Evolutionary conservation across 1,140 invertebrate species (phyloP).

Genomic region (Pseudobourletiella spinata): DNA sequence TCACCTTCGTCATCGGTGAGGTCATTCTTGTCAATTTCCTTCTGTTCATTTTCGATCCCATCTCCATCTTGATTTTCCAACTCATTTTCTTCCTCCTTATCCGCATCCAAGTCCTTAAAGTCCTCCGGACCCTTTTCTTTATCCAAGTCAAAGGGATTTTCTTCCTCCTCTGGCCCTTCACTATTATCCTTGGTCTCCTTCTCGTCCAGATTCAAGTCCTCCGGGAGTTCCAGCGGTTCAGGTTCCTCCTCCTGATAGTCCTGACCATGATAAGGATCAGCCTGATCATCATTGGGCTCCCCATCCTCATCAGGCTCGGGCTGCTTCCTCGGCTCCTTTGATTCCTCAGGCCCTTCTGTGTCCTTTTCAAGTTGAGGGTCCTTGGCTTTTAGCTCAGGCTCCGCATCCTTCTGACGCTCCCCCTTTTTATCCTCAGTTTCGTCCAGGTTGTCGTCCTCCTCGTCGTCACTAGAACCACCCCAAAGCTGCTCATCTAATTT

Average conservation of each 20-base stretch:
- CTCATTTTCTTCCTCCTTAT: conserved; percentile 27
- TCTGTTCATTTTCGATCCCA: conserved; percentile 36
- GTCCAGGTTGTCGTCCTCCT: conserved; percentile 53
- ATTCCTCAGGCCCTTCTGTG: conserved; percentile 33
- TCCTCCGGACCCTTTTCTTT: conserved; percentile 32
- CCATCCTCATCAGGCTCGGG: conserved; percentile 15
- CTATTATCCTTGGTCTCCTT: conserved; percentile 47
- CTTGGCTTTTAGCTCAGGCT: conserved; percentile 32
- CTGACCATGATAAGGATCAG: conserved; percentile 71
- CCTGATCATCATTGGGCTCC: conserved; percentile 69
- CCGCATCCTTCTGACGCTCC: conserved; percentile 37
- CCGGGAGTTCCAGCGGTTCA: conserved; percentile 75
- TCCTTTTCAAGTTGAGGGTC: conserved; percentile 28
- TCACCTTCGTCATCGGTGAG: conserved; percentile 37
- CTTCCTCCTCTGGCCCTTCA: conserved; percentile 45
- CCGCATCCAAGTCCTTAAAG: too few species aligned
- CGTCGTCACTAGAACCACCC: conserved; percentile 68
- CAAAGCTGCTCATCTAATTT: conserved; percentile 66
- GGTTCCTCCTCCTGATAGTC: conserved; percentile 60
- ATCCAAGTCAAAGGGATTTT: conserved; percentile 38
- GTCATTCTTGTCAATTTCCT: conserved; percentile 40
- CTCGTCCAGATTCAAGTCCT: conserved; percentile 73
- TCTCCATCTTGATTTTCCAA: conserved; percentile 33
- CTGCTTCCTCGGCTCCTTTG: conserved; percentile 17
- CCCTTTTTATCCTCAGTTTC: conserved; percentile 53